Conservation (phyloP, 2,113 vertebrate species). For the Mormyrus lacerda region DNA sequence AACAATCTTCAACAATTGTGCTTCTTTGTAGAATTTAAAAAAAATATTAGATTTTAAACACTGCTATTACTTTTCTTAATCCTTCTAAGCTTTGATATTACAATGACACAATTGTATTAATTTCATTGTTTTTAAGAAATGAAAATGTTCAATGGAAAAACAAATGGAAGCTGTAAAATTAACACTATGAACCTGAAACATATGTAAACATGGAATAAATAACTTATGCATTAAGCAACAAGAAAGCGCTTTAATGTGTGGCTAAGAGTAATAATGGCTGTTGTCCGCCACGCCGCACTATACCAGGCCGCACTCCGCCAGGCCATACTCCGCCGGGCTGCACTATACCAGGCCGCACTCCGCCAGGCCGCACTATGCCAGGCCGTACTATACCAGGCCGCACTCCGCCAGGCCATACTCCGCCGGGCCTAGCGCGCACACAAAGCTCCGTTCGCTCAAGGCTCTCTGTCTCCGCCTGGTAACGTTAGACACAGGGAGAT, state of each 20-base stretch:
- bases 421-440: not conserved
- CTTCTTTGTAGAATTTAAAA: not conserved
- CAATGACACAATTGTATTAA: not conserved
- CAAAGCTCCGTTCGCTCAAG: not conserved
- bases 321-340: not conserved
- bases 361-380: not conserved
- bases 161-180: not conserved
- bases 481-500: not conserved
- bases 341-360: too few relatives aligned
- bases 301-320: too few relatives aligned
- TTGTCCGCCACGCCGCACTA: too few relatives aligned
- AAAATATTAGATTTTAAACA: not conserved
- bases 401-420: not conserved
- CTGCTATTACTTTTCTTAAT: not conserved
- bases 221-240: not conserved
- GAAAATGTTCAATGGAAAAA: not conserved
- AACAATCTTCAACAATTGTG: not conserved
- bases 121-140: not conserved
- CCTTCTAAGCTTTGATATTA: not conserved
- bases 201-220: not conserved
- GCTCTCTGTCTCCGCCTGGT: not conserved
- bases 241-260: not conserved
- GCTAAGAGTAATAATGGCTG: not conserved
- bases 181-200: not conserved
- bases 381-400: too few relatives aligned